phyloP scores from a whole-genome alignment of 2,797 vertebrate genomes.

The Sandelia bainsii region DNA sequence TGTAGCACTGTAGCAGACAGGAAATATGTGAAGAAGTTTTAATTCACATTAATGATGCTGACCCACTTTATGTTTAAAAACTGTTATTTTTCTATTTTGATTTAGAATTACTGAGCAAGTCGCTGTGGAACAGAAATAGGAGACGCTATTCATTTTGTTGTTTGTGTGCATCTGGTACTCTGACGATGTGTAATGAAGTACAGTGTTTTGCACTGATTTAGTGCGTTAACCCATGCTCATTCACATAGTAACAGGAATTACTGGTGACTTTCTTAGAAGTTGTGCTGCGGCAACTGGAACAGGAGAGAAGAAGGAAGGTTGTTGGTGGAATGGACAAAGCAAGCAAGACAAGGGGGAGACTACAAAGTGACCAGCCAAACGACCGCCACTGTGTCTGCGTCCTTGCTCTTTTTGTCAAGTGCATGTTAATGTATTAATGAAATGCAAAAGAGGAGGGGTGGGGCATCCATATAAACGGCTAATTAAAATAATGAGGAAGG shows the following conservation, averaged over 20 bases:
- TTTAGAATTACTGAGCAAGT: slow-evolving; percentile 14
- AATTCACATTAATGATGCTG: slow-evolving; percentile 47
- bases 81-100: slow-evolving; percentile 38
- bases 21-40: slow-evolving; percentile 41
- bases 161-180: slow-evolving; percentile 21
- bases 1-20: slow-evolving; percentile 37
- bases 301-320: slow-evolving; percentile 50
- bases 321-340: slow-evolving; percentile 27
- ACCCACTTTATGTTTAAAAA: slow-evolving; percentile 33
- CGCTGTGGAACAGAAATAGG: not conserved
- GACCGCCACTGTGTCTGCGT: slow-evolving; percentile 62
- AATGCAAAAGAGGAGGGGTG: slow-evolving; percentile 84
- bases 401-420: slow-evolving; percentile 83
- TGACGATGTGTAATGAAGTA: slow-evolving; percentile 18
- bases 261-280: slow-evolving; percentile 76
- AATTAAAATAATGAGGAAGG: slow-evolving; percentile 96
- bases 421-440: slow-evolving; percentile 91
- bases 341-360: slow-evolving; percentile 51
- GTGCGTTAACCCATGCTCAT: slow-evolving; percentile 37
- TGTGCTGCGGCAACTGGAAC: slow-evolving; percentile 42
- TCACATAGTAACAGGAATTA: slow-evolving; percentile 73
- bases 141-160: slow-evolving; percentile 9
- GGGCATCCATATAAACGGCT: slow-evolving; percentile 91
- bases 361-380: slow-evolving; percentile 82
- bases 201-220: not conserved